Evolutionary conservation across 2,113 vertebrate species (phyloP).

Genomic region (Cololabis saira): DNA sequence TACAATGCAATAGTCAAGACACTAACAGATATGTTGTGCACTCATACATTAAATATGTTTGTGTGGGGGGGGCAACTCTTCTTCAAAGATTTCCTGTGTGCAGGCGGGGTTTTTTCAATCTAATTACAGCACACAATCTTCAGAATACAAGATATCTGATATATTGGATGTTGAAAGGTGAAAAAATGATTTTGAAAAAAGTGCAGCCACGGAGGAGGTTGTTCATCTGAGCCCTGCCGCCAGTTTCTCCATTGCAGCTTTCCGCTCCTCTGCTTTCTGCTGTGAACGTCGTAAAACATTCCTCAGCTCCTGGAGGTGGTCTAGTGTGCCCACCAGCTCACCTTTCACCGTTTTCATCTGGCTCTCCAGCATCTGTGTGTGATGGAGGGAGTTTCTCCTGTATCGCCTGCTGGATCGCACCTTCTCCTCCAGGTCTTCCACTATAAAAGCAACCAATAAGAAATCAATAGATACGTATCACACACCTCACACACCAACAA

Average conservation of each 20-base stretch:
- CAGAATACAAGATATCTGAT: too few relatives aligned
- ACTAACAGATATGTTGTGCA: too few relatives aligned
- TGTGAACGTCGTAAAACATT: constrained; percentile 87
- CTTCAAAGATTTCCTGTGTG: too few relatives aligned
- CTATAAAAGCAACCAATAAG: constrained; percentile 63
- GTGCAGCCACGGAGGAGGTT: background rate
- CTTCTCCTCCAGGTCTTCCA: constrained; percentile 88
- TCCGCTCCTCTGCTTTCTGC: constrained; percentile 88
- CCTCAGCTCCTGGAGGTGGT: constrained; percentile 88
- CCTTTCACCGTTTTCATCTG: constrained; percentile 87
- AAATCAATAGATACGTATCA: background rate
- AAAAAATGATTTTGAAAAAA: too few relatives aligned
- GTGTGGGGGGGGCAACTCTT: too few relatives aligned
- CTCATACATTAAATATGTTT: too few relatives aligned
- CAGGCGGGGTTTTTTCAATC: too few relatives aligned
- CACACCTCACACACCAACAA: background rate
- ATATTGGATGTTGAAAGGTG: too few relatives aligned
- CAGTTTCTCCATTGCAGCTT: constrained; percentile 84
- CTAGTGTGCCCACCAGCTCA: constrained; percentile 85
- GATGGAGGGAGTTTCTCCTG: constrained; percentile 86
- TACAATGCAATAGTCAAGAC: too few relatives aligned
- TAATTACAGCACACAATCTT: too few relatives aligned
- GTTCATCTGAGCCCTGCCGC: constrained; percentile 88
- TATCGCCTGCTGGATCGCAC: constrained; percentile 85
- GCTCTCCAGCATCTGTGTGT: constrained; percentile 86